These are phyloP conservation scores for Hiodon alosoides DNA, from an alignment of 2,113 vertebrate genomes.

Conservation along the genomic window DNA sequence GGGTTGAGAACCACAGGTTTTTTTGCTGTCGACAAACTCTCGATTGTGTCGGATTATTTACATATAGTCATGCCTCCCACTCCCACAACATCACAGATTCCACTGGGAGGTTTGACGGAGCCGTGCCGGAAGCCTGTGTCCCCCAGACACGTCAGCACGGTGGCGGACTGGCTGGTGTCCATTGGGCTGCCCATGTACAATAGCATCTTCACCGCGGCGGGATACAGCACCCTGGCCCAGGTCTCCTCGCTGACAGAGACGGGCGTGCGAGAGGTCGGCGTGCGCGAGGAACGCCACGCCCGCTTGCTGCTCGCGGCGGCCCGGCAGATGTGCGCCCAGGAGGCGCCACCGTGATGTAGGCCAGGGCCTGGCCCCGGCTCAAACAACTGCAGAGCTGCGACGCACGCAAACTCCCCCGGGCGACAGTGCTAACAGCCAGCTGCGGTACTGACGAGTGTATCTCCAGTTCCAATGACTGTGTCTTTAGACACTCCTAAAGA, in stretches of 20 bases:
- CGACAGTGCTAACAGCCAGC: neutral
- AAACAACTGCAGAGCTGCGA: no score
- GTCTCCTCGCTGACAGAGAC: slow-evolving; percentile 73
- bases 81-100: slow-evolving; percentile 67
- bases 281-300: slow-evolving; percentile 72
- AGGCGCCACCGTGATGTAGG: neutral
- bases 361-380: neutral
- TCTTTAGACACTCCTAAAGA: no score
- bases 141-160: slow-evolving; percentile 55
- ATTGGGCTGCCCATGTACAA: slow-evolving; percentile 71
- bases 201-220: slow-evolving; percentile 57
- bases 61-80: slow-evolving; percentile 5
- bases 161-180: slow-evolving; percentile 67
- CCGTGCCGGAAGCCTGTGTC: slow-evolving; percentile 70
- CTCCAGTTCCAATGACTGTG: no score
- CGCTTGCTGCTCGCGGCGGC: slow-evolving; percentile 67
- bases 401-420: no score
- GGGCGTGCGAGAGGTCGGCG: slow-evolving; percentile 66
- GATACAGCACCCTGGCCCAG: slow-evolving; percentile 65
- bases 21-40: no score
- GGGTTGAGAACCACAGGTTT: no score
- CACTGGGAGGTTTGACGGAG: slow-evolving; percentile 73
- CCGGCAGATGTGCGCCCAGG: slow-evolving; percentile 59
- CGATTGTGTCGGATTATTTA: neutral
- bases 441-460: no score